Evolutionary conservation across 2,113 vertebrate species (phyloP), one percentile per base, ranked within the genome.

Genomic region (Brachypodius melanocephalos): DNA sequence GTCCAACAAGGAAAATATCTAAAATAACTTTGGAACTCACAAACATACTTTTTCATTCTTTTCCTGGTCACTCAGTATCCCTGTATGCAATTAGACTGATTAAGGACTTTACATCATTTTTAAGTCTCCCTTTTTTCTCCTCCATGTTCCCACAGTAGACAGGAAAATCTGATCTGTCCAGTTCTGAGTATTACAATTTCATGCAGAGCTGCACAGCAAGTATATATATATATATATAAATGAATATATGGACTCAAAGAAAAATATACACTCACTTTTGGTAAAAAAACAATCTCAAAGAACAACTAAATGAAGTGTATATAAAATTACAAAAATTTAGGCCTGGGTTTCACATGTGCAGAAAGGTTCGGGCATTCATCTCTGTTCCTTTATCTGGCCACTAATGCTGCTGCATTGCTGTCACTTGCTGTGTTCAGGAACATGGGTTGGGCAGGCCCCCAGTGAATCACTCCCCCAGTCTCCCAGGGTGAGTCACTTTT

Each of bases 361-460:
- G 9, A 26, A 46, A 75, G 14, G 34, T 32, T 71, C 38, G 63
- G 26, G 31, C 36, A 76, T 34, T 78, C 5, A 3, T 18, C 12
- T 1, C 22, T 24, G 17, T 15, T 46, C 36, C 36, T 46, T 34
- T 43, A 18, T 18, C 4, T n/a, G 54, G n/a, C 20, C 40, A 63
- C 22, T 25, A 38, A 4, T 32, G 21, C 46, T 34, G 52, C 89
- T 75, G 69, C 55, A 85, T 19, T 17, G 38, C 51, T 52, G 28
- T 12, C 36, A 24, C 21, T 6, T 51, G 45, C 49, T 52, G 40
- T 4, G 29, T 3, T 36, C 25, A 42, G 18, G 29, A 61, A 17
- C 32, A 49, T 0, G 3, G 5, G 14, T 0, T 10, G 57, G 26
- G 61, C 10, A 48, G 59, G 6, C 24, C 32, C 45, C 49, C 55